A percentile compares a stretch with the other conserved stretches of the same genome.
phyloP scores from a whole-genome alignment of 1,140 invertebrate genomes.

The Papilio glaucus region DNA sequence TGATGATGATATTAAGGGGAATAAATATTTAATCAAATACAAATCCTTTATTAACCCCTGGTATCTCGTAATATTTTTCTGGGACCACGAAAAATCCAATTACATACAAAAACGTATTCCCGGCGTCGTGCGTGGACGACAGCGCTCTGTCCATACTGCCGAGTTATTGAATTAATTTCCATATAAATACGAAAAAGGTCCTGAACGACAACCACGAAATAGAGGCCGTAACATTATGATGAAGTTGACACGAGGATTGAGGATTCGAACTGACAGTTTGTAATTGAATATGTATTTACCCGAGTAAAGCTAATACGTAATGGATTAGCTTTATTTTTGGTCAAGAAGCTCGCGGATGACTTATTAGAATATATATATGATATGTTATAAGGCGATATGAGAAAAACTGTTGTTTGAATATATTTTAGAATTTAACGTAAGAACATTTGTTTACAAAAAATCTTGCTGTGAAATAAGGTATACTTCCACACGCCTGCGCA shows the following conservation, averaged over 20 bases:
- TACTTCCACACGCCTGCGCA: no score
- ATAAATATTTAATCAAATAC: slow-evolving; percentile 17
- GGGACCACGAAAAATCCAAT: slow-evolving; percentile 24
- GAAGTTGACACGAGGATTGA: slow-evolving; percentile 11
- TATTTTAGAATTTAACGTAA: no score
- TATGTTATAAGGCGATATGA: no score
- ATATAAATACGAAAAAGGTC: slow-evolving; percentile 34
- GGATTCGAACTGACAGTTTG: slow-evolving; percentile 5
- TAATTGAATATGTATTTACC: background rate
- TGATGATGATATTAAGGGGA: background rate
- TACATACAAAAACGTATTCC: slow-evolving; percentile 26
- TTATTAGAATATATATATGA: no score
- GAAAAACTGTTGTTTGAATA: no score
- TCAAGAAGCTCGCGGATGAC: background rate
- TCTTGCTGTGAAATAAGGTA: no score
- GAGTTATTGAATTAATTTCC: slow-evolving; percentile 35
- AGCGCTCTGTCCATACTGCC: slow-evolving; percentile 19
- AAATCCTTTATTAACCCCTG: slow-evolving; percentile 18
- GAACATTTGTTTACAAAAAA: no score
- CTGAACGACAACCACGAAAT: slow-evolving; percentile 14
- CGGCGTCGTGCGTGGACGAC: slow-evolving; percentile 13
- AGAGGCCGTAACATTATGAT: slow-evolving; percentile 13
- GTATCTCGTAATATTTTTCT: slow-evolving; percentile 19
- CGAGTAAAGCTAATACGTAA: no score
- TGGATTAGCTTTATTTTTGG: background rate